Evolutionary conservation across 2,888 invertebrate species (phyloP).

Genomic region (Onthophagus sagittarius): DNA sequence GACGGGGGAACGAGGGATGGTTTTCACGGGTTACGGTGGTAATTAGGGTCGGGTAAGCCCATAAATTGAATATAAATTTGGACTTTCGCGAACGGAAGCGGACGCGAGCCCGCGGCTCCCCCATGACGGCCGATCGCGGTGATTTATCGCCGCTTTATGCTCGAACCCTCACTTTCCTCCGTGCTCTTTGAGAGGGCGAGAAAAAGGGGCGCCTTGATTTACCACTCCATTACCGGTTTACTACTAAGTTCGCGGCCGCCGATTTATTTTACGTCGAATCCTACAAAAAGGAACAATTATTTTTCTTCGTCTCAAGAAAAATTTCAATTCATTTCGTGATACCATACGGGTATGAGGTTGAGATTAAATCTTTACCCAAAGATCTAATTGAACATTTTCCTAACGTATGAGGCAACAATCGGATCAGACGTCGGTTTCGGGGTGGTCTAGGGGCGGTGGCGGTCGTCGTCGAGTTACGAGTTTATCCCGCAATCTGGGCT

Average conservation of each 20-base stretch:
- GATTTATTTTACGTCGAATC: not conserved
- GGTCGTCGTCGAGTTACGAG: slow-evolving; percentile 24
- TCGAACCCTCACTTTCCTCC: not conserved
- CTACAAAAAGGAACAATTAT: not conserved
- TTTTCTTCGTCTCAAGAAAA: not conserved
- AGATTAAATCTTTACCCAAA: not conserved
- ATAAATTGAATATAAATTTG: slow-evolving; percentile 12
- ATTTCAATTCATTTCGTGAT: no score
- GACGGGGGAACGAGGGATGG: not conserved
- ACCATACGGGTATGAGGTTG: no score
- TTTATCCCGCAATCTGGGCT: slow-evolving; percentile 32
- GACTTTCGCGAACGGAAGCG: not conserved
- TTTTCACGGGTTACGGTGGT: not conserved
- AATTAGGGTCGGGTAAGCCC: not conserved
- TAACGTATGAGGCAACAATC: slow-evolving; percentile 26
- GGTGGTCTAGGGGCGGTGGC: not conserved
- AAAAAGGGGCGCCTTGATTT: not conserved
- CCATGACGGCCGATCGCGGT: not conserved
- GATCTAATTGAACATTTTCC: slow-evolving; percentile 13
- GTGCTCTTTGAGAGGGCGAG: not conserved
- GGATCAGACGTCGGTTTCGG: slow-evolving; percentile 24
- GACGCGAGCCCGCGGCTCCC: not conserved
- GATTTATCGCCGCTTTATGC: not conserved
- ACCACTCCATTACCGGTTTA: not conserved
- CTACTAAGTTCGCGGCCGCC: not conserved